phyloP scores from a whole-genome alignment of 2,113 vertebrate species.

The Romanogobio albipinnatus region DNA sequence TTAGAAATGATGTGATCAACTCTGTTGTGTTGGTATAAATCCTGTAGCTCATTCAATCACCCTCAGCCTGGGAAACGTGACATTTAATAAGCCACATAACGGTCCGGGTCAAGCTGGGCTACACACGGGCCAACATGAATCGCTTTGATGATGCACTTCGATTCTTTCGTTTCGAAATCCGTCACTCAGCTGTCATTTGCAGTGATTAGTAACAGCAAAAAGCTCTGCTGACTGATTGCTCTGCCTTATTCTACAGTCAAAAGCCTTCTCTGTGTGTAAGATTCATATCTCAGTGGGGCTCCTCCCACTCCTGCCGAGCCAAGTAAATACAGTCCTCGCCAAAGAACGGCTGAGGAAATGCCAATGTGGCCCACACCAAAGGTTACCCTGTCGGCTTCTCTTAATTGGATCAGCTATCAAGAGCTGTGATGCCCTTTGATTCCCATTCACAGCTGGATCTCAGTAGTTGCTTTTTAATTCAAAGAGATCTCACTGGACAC shows the following conservation, averaged over 20 bases:
- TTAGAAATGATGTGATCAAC: neutral
- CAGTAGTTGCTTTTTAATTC: conserved; percentile 60
- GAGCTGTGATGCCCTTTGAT: conserved; percentile 64
- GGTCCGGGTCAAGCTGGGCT: conserved; percentile 6
- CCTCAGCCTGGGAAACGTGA: neutral
- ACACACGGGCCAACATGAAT: neutral
- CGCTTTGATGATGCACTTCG: conserved; percentile 6
- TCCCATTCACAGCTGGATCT: conserved; percentile 64
- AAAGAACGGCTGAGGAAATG: conserved; percentile 65
- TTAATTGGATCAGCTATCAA: conserved; percentile 64
- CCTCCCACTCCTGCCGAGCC: conserved; percentile 51
- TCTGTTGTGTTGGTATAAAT: conserved; percentile 11
- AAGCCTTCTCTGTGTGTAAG: conserved; percentile 43
- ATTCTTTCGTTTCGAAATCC: conserved; percentile 4
- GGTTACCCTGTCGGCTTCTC: conserved; percentile 73
- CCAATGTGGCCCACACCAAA: conserved; percentile 70
- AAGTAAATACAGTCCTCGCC: conserved; percentile 59
- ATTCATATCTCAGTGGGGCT: conserved; percentile 46
- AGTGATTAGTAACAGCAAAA: conserved; percentile 40
- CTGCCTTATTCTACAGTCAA: conserved; percentile 12
- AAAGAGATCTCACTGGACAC: conserved; percentile 54
- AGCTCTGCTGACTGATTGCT: conserved; percentile 26
- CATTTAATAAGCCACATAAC: conserved; percentile 30
- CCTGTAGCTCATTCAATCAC: neutral
- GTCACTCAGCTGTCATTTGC: conserved; percentile 29